Evolutionary conservation across 1,140 invertebrate genomes (phyloP).

Genomic region (Lepidotrigona ventralis): DNA sequence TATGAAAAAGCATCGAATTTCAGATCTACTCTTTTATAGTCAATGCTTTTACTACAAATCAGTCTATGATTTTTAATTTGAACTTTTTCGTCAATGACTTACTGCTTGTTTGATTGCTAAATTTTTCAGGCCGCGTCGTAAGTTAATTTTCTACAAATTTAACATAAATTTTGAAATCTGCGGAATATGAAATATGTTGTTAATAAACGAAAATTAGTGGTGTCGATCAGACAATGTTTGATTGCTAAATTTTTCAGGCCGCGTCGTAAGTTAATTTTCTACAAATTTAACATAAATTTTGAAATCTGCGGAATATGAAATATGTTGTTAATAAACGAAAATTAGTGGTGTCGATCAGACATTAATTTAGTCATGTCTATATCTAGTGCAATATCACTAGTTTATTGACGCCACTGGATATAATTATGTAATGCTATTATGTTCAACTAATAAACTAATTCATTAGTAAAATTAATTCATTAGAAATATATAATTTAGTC

Average conservation of each 20-base stretch:
- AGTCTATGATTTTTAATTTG: background rate
- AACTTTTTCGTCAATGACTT: background rate
- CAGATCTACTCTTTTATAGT: no score
- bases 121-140: background rate
- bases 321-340: background rate
- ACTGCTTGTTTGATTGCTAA: background rate
- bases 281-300: background rate
- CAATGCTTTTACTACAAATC: background rate
- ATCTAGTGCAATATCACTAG: background rate
- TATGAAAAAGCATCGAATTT: no score
- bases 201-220: background rate
- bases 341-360: background rate
- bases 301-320: background rate
- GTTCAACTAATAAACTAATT: no score
- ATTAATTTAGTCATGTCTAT: no score
- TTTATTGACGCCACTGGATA: background rate
- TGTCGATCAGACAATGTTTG: no score
- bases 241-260: background rate
- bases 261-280: background rate
- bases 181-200: background rate
- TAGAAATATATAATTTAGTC: no score
- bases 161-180: background rate
- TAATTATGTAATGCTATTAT: background rate
- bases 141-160: background rate
- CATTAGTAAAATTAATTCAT: background rate